Conservation (phyloP, 2,888 invertebrate species). For the Epistrophe grossulariae region DNA sequence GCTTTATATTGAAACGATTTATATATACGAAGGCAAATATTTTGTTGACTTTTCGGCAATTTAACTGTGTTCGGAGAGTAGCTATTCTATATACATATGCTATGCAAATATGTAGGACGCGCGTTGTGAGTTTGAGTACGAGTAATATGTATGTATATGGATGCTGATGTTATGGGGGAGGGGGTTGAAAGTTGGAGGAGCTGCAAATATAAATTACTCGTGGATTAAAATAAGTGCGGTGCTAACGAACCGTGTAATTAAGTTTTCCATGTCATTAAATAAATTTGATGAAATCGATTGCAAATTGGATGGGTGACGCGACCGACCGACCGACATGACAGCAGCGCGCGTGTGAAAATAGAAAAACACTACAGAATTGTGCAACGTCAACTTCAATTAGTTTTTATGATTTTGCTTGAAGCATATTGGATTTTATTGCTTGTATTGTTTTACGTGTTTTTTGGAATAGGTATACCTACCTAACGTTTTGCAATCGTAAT, state of each 20-base stretch:
- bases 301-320: conserved; percentile 45
- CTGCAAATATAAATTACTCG: conserved; percentile 62
- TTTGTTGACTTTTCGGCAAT: conserved; percentile 34
- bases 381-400: conserved; percentile 42
- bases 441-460: conserved; percentile 10
- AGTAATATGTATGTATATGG: not conserved
- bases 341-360: conserved; percentile 20
- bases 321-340: not conserved
- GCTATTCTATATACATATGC: too few species aligned
- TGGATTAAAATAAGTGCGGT: conserved; percentile 62
- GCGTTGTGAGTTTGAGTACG: not conserved
- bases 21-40: conserved; percentile 20
- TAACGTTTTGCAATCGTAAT: not conserved
- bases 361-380: conserved; percentile 26
- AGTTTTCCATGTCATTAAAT: conserved; percentile 72
- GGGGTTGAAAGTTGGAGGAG: not conserved
- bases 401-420: conserved; percentile 37
- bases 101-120: conserved; percentile 23
- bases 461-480: not conserved
- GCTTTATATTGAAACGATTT: conserved; percentile 41
- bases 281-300: conserved; percentile 76
- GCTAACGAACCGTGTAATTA: conserved; percentile 75
- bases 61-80: conserved; percentile 9
- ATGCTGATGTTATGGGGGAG: not conserved
- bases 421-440: conserved; percentile 37